Evolutionary conservation across 2,888 invertebrate species (phyloP).

Genomic region (Idaea straminata): DNA sequence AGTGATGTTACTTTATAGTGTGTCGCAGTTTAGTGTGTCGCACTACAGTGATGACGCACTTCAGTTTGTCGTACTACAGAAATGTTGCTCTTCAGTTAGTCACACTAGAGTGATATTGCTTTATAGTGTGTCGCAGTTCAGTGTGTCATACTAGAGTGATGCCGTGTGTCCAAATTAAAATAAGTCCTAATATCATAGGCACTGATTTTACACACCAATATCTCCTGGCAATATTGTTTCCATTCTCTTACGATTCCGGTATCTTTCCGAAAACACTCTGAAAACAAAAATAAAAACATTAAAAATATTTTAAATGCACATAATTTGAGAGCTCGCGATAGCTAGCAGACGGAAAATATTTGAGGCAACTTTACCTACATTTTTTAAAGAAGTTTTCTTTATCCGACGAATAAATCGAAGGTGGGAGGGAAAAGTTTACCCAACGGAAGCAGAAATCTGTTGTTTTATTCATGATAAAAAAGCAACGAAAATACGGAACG

Average conservation of each 20-base stretch:
- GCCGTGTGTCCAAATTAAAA: too few species aligned
- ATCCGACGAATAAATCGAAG: slow-evolving; percentile 78
- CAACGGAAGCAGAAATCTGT: slow-evolving; percentile 74
- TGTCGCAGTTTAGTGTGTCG: too few species aligned
- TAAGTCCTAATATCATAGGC: too few species aligned
- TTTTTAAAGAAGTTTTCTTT: slow-evolving; percentile 78
- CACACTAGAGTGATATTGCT: too few species aligned
- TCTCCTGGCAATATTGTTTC: too few species aligned
- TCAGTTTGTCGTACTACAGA: too few species aligned
- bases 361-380: slow-evolving; percentile 74
- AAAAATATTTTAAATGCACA: slow-evolving; percentile 64
- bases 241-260: slow-evolving; percentile 3
- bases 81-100: too few species aligned
- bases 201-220: too few species aligned
- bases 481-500: slow-evolving; percentile 40
- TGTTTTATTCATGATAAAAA: slow-evolving; percentile 79
- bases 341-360: slow-evolving; percentile 76
- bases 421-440: slow-evolving; percentile 72
- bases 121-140: too few species aligned
- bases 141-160: too few species aligned
- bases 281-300: slow-evolving; percentile 31
- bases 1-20: too few species aligned
- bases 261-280: slow-evolving; percentile 6
- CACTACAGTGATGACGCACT: too few species aligned
- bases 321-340: slow-evolving; percentile 66